Evolutionary conservation across 30 jellyfish, hydroid and myxozoan species (phyloP).

Genomic region (Mastigias papua): DNA sequence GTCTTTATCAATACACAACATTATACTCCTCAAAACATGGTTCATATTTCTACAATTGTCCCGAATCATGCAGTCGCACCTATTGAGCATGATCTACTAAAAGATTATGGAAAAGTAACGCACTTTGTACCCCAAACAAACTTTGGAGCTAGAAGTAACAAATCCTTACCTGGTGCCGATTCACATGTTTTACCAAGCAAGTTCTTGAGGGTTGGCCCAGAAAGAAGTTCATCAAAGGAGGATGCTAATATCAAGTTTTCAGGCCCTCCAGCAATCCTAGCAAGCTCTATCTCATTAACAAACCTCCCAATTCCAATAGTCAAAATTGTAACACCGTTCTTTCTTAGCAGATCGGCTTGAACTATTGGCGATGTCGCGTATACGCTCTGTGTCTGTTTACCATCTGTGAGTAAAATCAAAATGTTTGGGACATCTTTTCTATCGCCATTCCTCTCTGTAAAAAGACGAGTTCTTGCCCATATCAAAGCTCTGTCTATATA

Average conservation of each 20-base stretch:
- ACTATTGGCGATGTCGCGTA: conserved; percentile 48
- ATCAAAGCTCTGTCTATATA: conserved; percentile 65
- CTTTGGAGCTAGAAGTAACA: not conserved
- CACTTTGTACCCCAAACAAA: too few relatives aligned
- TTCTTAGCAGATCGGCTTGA: conserved; percentile 52
- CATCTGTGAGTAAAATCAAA: conserved; percentile 74
- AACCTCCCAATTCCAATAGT: conserved; percentile 75
- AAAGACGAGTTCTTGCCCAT: conserved; percentile 34
- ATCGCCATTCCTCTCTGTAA: conserved; percentile 68
- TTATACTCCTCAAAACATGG: too few relatives aligned
- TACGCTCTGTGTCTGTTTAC: conserved; percentile 46
- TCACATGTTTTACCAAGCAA: conserved; percentile 39
- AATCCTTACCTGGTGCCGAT: conserved; percentile 51
- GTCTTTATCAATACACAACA: not conserved
- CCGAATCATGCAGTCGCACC: too few relatives aligned
- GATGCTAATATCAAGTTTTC: conserved; percentile 46
- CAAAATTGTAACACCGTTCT: conserved; percentile 48
- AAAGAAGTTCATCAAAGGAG: conserved; percentile 59
- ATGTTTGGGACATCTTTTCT: conserved; percentile 75
- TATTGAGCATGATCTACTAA: too few relatives aligned
- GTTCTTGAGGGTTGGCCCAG: conserved; percentile 36
- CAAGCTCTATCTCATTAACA: conserved; percentile 54
- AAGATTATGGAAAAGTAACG: too few relatives aligned
- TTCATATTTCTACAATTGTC: too few relatives aligned
- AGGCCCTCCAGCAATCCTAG: conserved; percentile 61